Base-by-base conservation (phyloP, 2,797 vertebrate genomes). In the Pseudocheirus occidentalis region DNA sequence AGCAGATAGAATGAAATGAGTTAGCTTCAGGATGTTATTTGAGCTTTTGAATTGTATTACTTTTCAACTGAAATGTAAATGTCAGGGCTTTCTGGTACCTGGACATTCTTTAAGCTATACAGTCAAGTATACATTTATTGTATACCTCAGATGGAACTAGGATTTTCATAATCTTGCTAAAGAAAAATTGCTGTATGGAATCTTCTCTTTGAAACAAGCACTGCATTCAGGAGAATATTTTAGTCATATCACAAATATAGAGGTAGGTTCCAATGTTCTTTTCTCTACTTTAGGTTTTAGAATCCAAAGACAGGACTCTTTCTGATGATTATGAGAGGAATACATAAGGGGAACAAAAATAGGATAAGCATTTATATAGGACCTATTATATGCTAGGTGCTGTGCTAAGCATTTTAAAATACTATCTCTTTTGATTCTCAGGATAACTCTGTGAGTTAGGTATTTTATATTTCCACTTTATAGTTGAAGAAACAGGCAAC, bases 41-140 rank as follows among this genome's bases (percentile, higher is more conserved):
- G 21, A 31, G 14, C 0, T 34, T 62, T 57, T 89, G 66, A 59
- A 55, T 94, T 92, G 56, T 52, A 91, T 73, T 92, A 24, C n/a
- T 50, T 90, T 90, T 53, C 46, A 81, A 81, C n/a, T 81, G 46
- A 90, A 90, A 90, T 29, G 89, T 90, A 90, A 90, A 90, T 90
- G 89, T 34, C 46, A 90, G 27, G 27, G 46, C 52, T 54, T 27
- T 52, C 89, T 54, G 0, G n/a, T 11, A 50, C 11, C 4, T 92
- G 16, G 5, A 62, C 92, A 94, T 93, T 62, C 4, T 50, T 3
- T 52, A 50, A 93, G 54, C 57, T 28, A 81, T 54, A 59, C 1
- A 57, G 9, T 46, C 13, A 92, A 2, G 1, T 91, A 81, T 66
- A 59, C 40, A 91, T 62, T 34, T 11, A 1, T 31, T 87, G 57